A percentile compares a stretch with the other conserved stretches of the same genome.
These are phyloP conservation scores for Nesidiocoris tenuis DNA, from an alignment of 2,888 invertebrate species.

Conservation along the genomic window DNA sequence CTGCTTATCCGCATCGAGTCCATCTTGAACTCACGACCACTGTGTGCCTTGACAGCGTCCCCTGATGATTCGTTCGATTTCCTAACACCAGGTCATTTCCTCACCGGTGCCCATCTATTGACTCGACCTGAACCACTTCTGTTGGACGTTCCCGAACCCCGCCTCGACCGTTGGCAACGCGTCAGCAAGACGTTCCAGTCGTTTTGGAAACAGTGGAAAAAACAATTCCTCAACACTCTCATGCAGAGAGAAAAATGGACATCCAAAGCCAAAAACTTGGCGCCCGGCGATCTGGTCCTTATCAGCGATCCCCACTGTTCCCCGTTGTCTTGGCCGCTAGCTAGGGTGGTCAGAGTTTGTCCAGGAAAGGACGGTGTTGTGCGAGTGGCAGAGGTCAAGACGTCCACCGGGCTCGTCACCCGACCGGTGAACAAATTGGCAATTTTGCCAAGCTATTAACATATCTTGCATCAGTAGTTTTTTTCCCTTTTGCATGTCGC, in stretches of 20 bases:
- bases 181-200: neutral
- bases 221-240: conserved; percentile 14
- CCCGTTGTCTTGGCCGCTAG: conserved; percentile 10
- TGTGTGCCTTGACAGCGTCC: conserved; percentile 9
- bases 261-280: neutral
- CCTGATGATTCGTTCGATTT: conserved; percentile 28
- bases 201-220: conserved; percentile 20
- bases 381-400: neutral
- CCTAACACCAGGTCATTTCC: conserved; percentile 30
- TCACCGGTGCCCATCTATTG: conserved; percentile 16
- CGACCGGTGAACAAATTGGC: neutral
- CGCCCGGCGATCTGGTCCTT: conserved; percentile 8
- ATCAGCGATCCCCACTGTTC: neutral
- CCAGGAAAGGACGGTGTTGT: neutral
- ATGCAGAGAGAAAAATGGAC: conserved; percentile 24
- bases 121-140: conserved; percentile 15
- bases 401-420: neutral
- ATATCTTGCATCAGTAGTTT: no score
- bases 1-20: conserved; percentile 26
- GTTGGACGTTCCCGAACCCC: neutral
- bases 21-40: conserved; percentile 40
- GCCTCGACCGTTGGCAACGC: conserved; percentile 9
- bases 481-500: no score
- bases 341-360: neutral
- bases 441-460: neutral